Base-by-base conservation (phyloP, 2,113 vertebrate species). In the Melanocharis versteri region DNA sequence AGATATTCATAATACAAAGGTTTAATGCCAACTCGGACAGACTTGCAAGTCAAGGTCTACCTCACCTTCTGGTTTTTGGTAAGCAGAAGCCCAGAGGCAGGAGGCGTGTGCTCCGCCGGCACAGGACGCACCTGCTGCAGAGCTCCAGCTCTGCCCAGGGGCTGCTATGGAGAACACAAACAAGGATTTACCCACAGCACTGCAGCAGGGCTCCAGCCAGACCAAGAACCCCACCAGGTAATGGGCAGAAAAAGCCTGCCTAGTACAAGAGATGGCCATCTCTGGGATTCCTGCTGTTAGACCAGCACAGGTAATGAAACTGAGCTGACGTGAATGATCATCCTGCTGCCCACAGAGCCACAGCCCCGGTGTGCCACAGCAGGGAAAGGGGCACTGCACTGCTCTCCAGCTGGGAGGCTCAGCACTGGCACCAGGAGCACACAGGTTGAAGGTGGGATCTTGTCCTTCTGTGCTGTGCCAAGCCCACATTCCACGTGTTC, bases 1-100 rank as follows among this genome's bases (percentile, higher is more conserved):
- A 73, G 64, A 70, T 42, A 84, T 16, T 70, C 18, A 27, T 4
- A 57, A 58, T 8, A 90, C n/a, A 57, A 73, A 73, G 22, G 48
- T 64, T 81, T 33, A 19, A 40, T 28, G 17, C 14, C 54, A 66
- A 16, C 58, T 50, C 45, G 50, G 60, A 56, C 58, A 89, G 37
- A 42, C 18, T 21, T 21, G 15, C 14, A 53, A 70, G 39, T 30
- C 70, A 50, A 84, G 13, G 31, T 51, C 13, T 69, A 15, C n/a
- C 45, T 51, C 26, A 4, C 23, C 30, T 37, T 22, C 5, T 45
- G 62, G 0, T 3, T 56, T 68, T 47, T 21, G 4, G 0, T 2
- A 5, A 3, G 37, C 69, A 81, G 68, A 17, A 42, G 44, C 58
- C 60, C 27, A 44, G 39, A 4, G 2, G 48, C 64, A 70, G 72